Evolutionary conservation across 2,888 invertebrate genomes (phyloP).

Genomic region (Hylaea fasciaria): DNA sequence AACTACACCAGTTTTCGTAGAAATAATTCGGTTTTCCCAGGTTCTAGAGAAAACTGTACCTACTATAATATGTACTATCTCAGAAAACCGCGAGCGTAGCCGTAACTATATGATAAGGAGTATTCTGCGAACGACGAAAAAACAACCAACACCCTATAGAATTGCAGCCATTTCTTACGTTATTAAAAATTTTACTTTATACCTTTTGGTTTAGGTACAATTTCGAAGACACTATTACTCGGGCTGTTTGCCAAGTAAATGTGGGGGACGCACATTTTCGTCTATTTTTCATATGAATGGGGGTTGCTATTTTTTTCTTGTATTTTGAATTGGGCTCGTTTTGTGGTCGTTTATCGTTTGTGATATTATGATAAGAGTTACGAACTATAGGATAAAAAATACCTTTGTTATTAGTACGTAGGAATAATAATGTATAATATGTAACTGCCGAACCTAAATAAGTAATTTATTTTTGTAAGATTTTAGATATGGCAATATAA

Average conservation of each 20-base stretch:
- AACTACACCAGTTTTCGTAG: not conserved
- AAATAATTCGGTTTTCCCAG: not conserved
- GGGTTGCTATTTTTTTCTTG: constrained; percentile 46
- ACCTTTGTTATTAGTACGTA: no score
- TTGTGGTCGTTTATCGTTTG: constrained; percentile 25
- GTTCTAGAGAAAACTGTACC: constrained; percentile 16
- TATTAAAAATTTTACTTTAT: constrained; percentile 32
- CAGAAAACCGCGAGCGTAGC: constrained; percentile 20
- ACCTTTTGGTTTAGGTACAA: constrained; percentile 24
- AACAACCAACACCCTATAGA: constrained; percentile 33
- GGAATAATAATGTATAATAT: no score
- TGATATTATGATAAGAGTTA: no score
- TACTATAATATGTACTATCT: no score
- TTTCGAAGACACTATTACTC: constrained; percentile 28
- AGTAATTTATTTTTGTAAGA: no score
- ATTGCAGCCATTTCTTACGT: constrained; percentile 22
- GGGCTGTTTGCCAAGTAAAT: constrained; percentile 65
- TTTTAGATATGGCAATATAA: no score
- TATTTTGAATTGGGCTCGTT: constrained; percentile 35
- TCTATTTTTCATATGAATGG: constrained; percentile 63
- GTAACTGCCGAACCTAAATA: no score
- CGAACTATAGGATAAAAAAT: no score
- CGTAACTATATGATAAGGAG: constrained; percentile 39
- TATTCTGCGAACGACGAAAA: constrained; percentile 36
- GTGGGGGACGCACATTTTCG: constrained; percentile 65